phyloP scores from a whole-genome alignment of 2,113 vertebrate species.

The Rhipidura dahli region DNA sequence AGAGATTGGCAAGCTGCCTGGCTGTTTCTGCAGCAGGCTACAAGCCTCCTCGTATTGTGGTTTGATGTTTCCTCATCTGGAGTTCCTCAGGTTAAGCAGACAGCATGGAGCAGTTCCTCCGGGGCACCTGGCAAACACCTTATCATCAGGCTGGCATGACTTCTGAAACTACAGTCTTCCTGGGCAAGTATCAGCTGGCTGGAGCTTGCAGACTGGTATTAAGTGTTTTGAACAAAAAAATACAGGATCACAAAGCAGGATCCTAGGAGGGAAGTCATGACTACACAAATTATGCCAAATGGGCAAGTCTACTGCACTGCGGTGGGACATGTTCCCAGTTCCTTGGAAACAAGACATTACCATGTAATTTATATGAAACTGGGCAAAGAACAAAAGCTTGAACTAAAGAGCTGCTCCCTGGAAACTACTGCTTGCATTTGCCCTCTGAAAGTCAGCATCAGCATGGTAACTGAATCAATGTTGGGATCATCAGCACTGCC shows the following conservation, averaged over 20 bases:
- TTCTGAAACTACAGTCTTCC: background rate
- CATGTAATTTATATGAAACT: background rate
- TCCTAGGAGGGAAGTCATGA: background rate
- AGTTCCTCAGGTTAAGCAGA: background rate
- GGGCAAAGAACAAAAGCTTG: background rate
- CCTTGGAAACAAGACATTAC: background rate
- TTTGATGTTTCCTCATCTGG: background rate
- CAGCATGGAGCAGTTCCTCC: background rate
- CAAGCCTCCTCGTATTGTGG: background rate
- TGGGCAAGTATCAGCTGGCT: conserved; percentile 4
- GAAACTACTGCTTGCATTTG: background rate
- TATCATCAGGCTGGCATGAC: background rate
- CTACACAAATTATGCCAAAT: background rate
- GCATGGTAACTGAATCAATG: background rate
- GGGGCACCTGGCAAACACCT: background rate
- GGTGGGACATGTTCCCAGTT: background rate
- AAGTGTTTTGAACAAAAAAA: background rate
- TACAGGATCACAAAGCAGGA: background rate
- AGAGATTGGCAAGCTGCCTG: background rate
- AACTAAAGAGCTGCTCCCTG: background rate
- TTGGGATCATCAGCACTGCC: background rate
- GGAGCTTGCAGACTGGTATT: background rate
- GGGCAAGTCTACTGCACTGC: background rate
- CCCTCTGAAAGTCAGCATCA: background rate
- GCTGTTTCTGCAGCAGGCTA: background rate